Percentiles rank a stretch among this genome's conserved stretches.
phyloP scores from a whole-genome alignment of 2,113 vertebrate genomes.

The Dryoscopus gambensis region DNA sequence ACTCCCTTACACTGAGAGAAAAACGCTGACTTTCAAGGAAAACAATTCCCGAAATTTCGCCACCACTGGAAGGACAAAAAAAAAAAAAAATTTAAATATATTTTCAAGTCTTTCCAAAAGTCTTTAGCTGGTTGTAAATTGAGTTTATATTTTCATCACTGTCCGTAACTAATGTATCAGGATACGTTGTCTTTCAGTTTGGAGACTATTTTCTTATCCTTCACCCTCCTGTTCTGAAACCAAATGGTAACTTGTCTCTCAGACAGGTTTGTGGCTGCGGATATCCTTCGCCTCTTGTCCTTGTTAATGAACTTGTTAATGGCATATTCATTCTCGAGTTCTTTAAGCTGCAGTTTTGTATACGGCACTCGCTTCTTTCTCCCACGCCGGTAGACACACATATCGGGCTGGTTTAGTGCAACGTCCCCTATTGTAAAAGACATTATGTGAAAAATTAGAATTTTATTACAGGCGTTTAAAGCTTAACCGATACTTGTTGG shows the following conservation, averaged over 20 bases:
- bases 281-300: conserved; percentile 91
- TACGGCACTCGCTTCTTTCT: conserved; percentile 98
- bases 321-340: conserved; percentile 85
- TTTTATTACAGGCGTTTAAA: conserved; percentile 36
- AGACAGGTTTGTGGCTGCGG: conserved; percentile 84
- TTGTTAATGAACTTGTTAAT: conserved; percentile 99
- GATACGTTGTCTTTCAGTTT: conserved; percentile 83
- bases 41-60: conserved; percentile 58
- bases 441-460: conserved; percentile 68
- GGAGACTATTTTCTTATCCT: conserved; percentile 86
- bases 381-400: conserved; percentile 92
- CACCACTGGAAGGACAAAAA: conserved; percentile 16
- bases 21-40: conserved; percentile 29
- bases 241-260: conserved; percentile 90
- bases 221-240: conserved; percentile 89
- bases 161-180: conserved; percentile 63
- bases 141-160: conserved; percentile 13
- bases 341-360: conserved; percentile 89
- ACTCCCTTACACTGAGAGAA: conserved; percentile 41
- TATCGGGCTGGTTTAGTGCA: conserved; percentile 93
- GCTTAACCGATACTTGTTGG: not conserved
- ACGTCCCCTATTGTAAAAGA: conserved; percentile 83
- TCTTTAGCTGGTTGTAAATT: conserved; percentile 51
- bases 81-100: conserved; percentile 72
- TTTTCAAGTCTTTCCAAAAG: conserved; percentile 76